Base-by-base conservation (phyloP, 1,140 invertebrate species). In the Cydia splendana region DNA sequence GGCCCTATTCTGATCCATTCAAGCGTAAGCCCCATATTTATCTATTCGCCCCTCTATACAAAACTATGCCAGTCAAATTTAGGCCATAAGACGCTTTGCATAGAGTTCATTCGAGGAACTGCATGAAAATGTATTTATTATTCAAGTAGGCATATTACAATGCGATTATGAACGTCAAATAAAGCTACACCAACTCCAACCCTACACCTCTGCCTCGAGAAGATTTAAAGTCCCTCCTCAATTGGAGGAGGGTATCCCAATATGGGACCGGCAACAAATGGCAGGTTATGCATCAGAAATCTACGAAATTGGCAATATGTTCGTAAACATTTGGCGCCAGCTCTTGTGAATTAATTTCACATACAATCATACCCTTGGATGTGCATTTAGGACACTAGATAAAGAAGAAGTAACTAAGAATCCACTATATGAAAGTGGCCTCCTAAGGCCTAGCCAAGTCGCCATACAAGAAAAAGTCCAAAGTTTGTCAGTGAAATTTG, bases 11-110 rank as follows among this genome's bases (percentile, higher is more conserved):
- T 18, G 24, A 71, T 71, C 2, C 67, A 18, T 38, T 42, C 30
- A 38, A 42, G n/a, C 67, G 67, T 18, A 71, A 15, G 18, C 34
- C 67, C 67, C 20, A 62, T 20, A 62, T 62, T 20, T 62, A 53
- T 57, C 53, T 24, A 24, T 24, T 62, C 1, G 9, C 1, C 3
- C 10, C 18, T 9, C 9, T 62, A 62, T 24, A 24, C 57, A 62
- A 62, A 62, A 20, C 0, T 10, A 62, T 24, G 5, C 20, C n/a
- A 2, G 5, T 62, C 5, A 62, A 62, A 62, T 62, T 62, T 24
- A 24, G 4, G 2, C 7, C 57, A 0, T 24, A 24, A 62, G 12
- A n/a, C 18, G 20, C 57, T 10, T 20, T 24, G 18, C 57, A 24
- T 24, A 24, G 10, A 24, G 20, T 62, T 5, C 20, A 18, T 57